Conservation (phyloP, 2,113 vertebrate species). For the Ardeotis arabs region DNA sequence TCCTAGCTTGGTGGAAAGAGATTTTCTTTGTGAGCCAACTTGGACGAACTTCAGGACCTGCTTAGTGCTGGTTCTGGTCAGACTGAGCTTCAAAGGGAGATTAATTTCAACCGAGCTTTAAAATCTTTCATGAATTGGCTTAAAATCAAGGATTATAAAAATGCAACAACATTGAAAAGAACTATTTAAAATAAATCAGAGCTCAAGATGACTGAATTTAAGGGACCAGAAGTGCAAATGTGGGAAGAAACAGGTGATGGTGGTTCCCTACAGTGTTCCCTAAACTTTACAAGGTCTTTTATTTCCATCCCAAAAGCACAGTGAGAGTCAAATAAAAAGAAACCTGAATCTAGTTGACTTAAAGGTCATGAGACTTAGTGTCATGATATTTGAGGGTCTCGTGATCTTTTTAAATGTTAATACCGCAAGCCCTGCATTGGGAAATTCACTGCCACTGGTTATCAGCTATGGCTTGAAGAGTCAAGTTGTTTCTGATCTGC, state of each 20-base stretch:
- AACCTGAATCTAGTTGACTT: conserved; percentile 52
- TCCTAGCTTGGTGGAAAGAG: not conserved
- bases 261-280: not conserved
- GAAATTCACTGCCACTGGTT: not conserved
- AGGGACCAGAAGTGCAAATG: not conserved
- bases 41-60: not conserved
- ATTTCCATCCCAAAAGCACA: not conserved
- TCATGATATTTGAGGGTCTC: conserved; percentile 23
- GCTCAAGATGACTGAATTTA: not conserved
- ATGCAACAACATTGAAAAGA: not conserved
- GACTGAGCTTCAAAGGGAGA: not conserved
- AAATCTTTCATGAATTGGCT: not conserved
- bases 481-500: not conserved
- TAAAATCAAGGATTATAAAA: not conserved
- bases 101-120: not conserved
- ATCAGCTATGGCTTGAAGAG: not conserved
- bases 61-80: not conserved
- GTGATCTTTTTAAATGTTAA: conserved; percentile 48
- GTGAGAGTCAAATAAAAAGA: conserved; percentile 22
- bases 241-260: not conserved
- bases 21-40: not conserved
- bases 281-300: not conserved
- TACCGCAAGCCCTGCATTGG: not conserved
- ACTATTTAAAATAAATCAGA: not conserved
- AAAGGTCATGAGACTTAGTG: conserved; percentile 34